Conservation (phyloP, 1,140 invertebrate species). For the Asbolus verrucosus region DNA sequence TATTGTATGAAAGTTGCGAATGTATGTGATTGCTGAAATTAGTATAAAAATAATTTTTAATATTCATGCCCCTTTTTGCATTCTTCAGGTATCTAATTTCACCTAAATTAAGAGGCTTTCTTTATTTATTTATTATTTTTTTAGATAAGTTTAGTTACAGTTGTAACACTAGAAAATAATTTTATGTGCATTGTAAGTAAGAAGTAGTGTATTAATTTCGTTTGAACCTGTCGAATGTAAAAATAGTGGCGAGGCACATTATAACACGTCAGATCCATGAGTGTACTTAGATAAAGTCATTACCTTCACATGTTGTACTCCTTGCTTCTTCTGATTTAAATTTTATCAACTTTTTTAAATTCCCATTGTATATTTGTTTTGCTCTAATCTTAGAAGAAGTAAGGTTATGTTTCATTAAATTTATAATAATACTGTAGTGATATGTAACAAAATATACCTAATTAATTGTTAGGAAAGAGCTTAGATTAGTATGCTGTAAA, state of each 20-base stretch:
- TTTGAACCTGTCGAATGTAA: constrained; percentile 37
- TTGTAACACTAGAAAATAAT: constrained; percentile 1
- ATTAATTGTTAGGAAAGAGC: constrained; percentile 64
- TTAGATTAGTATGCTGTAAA: constrained; percentile 65
- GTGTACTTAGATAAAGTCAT: constrained; percentile 58
- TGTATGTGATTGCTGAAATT: constrained; percentile 49
- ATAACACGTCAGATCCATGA: constrained; percentile 57
- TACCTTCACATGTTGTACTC: constrained; percentile 44
- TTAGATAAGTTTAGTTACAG: constrained; percentile 8
- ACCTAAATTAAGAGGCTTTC: constrained; percentile 1
- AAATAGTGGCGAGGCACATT: constrained; percentile 38
- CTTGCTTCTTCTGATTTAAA: constrained; percentile 41
- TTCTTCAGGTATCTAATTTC: constrained; percentile 39
- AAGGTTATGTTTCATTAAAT: constrained; percentile 56
- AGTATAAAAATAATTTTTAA: constrained; percentile 51
- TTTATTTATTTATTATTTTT: constrained; percentile 34
- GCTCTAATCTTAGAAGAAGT: constrained; percentile 50
- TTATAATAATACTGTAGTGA: constrained; percentile 61
- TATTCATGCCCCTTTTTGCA: constrained; percentile 41
- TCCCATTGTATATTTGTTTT: constrained; percentile 34
- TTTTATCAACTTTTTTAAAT: constrained; percentile 31
- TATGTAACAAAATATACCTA: constrained; percentile 54
- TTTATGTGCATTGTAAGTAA: constrained; percentile 11
- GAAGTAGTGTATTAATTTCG: constrained; percentile 1
- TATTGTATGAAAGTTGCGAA: constrained; percentile 56